Conservation (phyloP, 2,113 vertebrate species). For the Oncorhynchus nerka region DNA sequence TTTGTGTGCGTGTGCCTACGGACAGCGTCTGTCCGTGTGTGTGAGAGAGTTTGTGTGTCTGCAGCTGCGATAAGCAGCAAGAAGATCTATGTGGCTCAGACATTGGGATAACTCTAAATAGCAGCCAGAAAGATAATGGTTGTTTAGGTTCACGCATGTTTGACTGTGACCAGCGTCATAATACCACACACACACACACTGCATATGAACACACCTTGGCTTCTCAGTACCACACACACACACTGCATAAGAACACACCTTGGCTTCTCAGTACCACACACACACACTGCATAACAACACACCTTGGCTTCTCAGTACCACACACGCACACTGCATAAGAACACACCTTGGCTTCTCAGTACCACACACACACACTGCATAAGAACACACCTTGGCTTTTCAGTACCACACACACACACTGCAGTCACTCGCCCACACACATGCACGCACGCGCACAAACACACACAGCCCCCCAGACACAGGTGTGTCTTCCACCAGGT, state of each 20-base stretch:
- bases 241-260: too few species aligned
- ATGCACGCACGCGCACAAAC: conserved; percentile 6
- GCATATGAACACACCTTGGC: not conserved
- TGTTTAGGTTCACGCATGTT: conserved; percentile 24
- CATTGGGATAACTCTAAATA: not conserved
- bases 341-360: not conserved
- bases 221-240: not conserved
- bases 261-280: not conserved
- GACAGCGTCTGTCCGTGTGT: too few species aligned
- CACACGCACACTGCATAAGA: not conserved
- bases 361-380: not conserved
- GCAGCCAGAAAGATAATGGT: conserved; percentile 5
- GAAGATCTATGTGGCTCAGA: too few species aligned
- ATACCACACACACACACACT: not conserved
- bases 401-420: not conserved
- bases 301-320: not conserved
- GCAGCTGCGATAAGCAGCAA: too few species aligned
- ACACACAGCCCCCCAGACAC: conserved; percentile 31
- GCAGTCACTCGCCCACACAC: too few species aligned
- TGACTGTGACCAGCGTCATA: not conserved
- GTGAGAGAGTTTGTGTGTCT: too few species aligned
- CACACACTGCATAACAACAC: not conserved
- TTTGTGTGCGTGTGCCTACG: too few species aligned
- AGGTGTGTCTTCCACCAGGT: conserved; percentile 50
- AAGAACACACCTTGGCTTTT: not conserved